Percentiles rank a stretch among this genome's conserved stretches.
Conservation (phyloP, 2,888 invertebrate genomes). For the Teleogryllus oceanicus region DNA sequence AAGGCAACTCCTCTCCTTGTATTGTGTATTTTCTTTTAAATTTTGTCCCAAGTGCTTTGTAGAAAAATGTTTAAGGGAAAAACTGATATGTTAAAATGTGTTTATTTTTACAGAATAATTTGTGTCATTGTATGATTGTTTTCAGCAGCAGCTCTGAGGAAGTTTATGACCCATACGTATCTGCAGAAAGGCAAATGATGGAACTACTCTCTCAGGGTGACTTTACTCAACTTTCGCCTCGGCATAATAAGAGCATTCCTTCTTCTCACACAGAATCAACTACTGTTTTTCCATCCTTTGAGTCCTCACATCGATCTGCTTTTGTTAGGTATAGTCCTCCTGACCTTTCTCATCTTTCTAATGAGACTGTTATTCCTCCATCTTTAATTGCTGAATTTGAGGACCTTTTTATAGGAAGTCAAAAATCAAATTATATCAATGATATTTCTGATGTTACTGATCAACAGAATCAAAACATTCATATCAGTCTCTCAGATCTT, state of each 20-base stretch:
- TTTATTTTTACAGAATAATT: no score
- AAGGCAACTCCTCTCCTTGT: no score
- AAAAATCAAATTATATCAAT: background rate
- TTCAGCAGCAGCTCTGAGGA: slow-evolving; percentile 42
- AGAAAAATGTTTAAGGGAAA: no score
- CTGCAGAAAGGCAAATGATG: slow-evolving; percentile 77
- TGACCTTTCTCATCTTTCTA: slow-evolving; percentile 12
- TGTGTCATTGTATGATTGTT: background rate
- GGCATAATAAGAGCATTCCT: slow-evolving; percentile 40
- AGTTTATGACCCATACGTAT: slow-evolving; percentile 72
- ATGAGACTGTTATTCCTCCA: background rate
- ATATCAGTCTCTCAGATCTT: background rate
- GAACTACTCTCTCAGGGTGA: slow-evolving; percentile 68
- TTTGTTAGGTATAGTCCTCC: slow-evolving; percentile 32
- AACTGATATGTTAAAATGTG: no score
- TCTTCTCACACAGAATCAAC: slow-evolving; percentile 43
- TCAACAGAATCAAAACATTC: background rate
- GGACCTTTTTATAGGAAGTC: background rate
- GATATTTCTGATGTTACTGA: background rate
- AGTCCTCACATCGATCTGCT: slow-evolving; percentile 35
- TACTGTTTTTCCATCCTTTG: slow-evolving; percentile 32
- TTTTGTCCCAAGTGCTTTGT: no score
- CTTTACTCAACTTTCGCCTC: slow-evolving; percentile 42
- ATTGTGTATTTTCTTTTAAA: no score
- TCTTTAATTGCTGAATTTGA: background rate